Conservation (phyloP, 2,797 vertebrate species). For the Hybognathus amarus region DNA sequence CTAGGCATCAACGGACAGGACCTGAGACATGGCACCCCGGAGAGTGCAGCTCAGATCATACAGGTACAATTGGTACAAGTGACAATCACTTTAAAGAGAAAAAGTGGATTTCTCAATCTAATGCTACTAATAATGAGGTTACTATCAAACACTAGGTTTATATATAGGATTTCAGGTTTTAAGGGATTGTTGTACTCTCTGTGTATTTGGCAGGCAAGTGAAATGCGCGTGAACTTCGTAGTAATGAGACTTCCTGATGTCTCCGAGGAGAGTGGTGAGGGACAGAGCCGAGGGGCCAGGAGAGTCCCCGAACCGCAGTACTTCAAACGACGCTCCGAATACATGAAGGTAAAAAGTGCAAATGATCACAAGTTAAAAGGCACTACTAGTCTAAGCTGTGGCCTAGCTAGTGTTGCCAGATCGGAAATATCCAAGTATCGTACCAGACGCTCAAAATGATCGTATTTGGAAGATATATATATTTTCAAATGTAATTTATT, state of each 20-base stretch:
- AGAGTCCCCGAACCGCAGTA: constrained; percentile 78
- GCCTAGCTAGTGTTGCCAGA: background rate
- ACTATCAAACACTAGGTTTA: background rate
- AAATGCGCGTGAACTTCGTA: constrained; percentile 90
- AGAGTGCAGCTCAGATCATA: constrained; percentile 92
- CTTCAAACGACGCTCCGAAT: constrained; percentile 81
- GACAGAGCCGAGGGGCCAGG: constrained; percentile 73
- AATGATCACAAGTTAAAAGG: background rate
- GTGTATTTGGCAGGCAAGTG: constrained; percentile 79
- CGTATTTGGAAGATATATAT: background rate
- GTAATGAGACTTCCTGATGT: constrained; percentile 82
- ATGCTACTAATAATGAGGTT: background rate
- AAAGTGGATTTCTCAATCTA: background rate
- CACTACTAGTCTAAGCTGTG: background rate
- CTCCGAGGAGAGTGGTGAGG: constrained; percentile 80
- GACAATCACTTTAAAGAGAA: background rate
- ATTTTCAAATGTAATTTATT: background rate
- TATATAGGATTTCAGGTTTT: background rate
- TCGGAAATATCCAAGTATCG: no score
- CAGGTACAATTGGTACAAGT: constrained; percentile 85
- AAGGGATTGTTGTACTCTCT: background rate
- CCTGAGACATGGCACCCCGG: constrained; percentile 90
- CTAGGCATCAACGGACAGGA: constrained; percentile 92
- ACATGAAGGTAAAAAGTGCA: constrained; percentile 80
- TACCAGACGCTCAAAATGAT: no score